Percentiles rank a stretch among this genome's conserved stretches.
These are phyloP conservation scores for Hyles lineata DNA, from an alignment of 2,888 invertebrate genomes.

Conservation along the genomic window DNA sequence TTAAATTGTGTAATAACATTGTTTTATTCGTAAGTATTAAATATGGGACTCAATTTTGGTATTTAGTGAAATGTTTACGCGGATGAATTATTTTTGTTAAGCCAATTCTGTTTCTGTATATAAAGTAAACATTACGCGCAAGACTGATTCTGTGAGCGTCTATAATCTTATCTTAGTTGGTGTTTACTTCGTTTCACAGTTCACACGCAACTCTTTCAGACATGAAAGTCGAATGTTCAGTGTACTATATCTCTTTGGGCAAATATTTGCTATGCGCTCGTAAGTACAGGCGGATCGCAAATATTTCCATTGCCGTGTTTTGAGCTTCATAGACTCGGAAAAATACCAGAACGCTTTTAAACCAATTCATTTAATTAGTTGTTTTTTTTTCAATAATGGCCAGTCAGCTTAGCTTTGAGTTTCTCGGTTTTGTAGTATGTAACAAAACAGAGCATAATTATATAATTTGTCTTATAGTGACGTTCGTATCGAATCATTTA, in stretches of 20 bases:
- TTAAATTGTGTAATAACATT: slow-evolving; percentile 57
- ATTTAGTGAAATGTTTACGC: slow-evolving; percentile 75
- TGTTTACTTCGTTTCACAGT: slow-evolving; percentile 27
- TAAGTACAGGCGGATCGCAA: slow-evolving; percentile 4
- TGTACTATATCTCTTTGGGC: slow-evolving; percentile 11
- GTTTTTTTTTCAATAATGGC: neutral
- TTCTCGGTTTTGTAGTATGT: neutral
- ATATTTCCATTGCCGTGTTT: neutral
- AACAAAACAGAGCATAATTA: neutral
- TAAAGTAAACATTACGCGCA: slow-evolving; percentile 68
- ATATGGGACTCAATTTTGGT: slow-evolving; percentile 83
- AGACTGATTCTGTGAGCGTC: slow-evolving; percentile 75
- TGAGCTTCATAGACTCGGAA: neutral
- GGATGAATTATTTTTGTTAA: slow-evolving; percentile 61
- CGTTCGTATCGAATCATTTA: slow-evolving; percentile 24
- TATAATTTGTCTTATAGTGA: slow-evolving; percentile 5
- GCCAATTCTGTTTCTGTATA: slow-evolving; percentile 74
- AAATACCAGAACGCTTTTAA: slow-evolving; percentile 20
- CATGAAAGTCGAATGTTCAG: slow-evolving; percentile 14
- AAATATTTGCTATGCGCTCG: slow-evolving; percentile 13
- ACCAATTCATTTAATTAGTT: slow-evolving; percentile 12
- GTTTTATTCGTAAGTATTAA: slow-evolving; percentile 77
- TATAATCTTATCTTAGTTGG: slow-evolving; percentile 44
- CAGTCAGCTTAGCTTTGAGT: slow-evolving; percentile 14
- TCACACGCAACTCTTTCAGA: slow-evolving; percentile 4